These are phyloP conservation scores for Rachycentron canadum DNA, from an alignment of 2,797 vertebrate genomes.

Conservation along the genomic window DNA sequence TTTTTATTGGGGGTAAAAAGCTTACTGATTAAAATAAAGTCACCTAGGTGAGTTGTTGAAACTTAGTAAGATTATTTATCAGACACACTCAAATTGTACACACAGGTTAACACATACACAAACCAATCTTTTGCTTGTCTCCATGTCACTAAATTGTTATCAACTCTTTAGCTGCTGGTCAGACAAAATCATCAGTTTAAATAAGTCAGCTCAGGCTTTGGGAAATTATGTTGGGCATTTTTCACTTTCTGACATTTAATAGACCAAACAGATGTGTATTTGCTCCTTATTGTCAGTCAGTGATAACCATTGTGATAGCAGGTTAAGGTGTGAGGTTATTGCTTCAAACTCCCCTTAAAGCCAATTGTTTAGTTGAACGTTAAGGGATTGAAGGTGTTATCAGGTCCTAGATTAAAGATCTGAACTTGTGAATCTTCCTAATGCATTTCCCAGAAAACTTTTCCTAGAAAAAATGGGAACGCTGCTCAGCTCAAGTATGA, in stretches of 20 bases:
- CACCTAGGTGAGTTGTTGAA: too few relatives aligned
- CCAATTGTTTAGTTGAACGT: background rate
- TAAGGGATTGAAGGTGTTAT: background rate
- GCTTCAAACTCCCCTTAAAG: background rate
- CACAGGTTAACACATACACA: background rate
- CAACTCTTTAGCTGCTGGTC: background rate
- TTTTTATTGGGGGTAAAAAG: too few relatives aligned
- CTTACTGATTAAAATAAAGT: too few relatives aligned
- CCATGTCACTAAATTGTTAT: background rate
- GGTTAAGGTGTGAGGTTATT: background rate
- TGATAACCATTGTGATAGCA: background rate
- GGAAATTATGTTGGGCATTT: background rate
- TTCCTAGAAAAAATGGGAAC: constrained; percentile 35
- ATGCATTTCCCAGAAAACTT: background rate
- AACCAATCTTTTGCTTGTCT: background rate
- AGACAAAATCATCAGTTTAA: background rate
- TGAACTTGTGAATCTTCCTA: background rate
- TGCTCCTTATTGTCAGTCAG: background rate
- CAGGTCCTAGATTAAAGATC: background rate
- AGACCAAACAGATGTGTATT: background rate
- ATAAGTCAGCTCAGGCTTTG: background rate
- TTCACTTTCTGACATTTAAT: background rate
- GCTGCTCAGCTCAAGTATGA: background rate
- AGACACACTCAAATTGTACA: background rate
- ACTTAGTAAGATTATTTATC: background rate